Evolutionary conservation across 35 echinoderm and acorn worm genomes (phyloP), one percentile per base, ranked within the genome.

Genomic region (Stichopus chloronotus): DNA sequence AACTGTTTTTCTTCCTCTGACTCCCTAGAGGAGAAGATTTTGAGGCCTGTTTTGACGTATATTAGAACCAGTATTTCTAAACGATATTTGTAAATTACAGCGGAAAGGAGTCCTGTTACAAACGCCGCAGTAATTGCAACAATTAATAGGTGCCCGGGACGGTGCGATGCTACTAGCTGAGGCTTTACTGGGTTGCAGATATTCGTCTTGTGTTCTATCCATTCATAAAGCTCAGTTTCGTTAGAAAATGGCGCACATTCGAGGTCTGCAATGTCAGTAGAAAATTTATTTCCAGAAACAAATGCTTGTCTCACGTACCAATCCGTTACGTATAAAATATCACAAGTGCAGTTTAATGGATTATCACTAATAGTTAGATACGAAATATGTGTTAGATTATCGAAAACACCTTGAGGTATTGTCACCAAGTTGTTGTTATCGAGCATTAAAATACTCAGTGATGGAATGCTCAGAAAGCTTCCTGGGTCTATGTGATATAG

Each of bases 321-420:
- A 7, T 90, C 88, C 30, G 78, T 90, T 25, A 91, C 77, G 9
- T 61, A 90, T 14, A 91, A 43, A 87, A 94, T 56, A 12, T 94
- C 78, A 91, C 93, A 94, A 12, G n/a, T 58, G 58, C 93, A 94
- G 19, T 53, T 74, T 10, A 94, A 90, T 17, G 93, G 93, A 16
- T 94, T 94, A 0, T 53, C 88, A 5, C 79, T 63, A 21, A 94
- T 58, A 8, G 87, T 84, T 24, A 94, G 8, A 8, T 58, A 20
- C 56, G 59, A 54, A n/a, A 94, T 52, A 85, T 74, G 63, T 8
- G 69, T 14, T 9, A 78, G 72, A 91, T 91, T 76, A 76, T 91
- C 72, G 14, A 91, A 91, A 56, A 81, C 10, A 71, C 54, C 58
- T 5, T 88, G 17, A 9, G 86, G n/a, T 3, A 88, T 88, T 23